Percentiles rank a stretch among this genome's conserved stretches.
phyloP scores from a whole-genome alignment of 2,888 invertebrate genomes.

The Polia nebulosa region DNA sequence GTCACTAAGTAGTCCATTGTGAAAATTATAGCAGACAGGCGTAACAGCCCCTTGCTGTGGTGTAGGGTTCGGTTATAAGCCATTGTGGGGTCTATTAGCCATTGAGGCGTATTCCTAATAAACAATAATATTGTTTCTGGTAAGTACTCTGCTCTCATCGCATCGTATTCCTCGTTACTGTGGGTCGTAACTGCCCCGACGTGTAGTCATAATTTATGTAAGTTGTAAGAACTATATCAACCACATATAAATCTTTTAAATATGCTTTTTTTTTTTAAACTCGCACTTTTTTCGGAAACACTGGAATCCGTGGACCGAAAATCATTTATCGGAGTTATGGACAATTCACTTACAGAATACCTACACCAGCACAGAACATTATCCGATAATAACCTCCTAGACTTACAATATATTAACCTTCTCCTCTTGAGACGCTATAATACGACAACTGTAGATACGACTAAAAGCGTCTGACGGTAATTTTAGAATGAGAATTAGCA shows the following conservation, averaged over 20 bases:
- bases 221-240: no score
- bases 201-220: no score
- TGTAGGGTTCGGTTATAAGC: background rate
- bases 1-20: constrained; percentile 4
- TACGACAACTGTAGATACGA: constrained; percentile 41
- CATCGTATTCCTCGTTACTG: no score
- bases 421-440: constrained; percentile 33
- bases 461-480: constrained; percentile 58
- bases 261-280: no score
- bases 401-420: constrained; percentile 44
- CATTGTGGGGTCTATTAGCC: no score
- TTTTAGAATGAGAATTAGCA: constrained; percentile 65
- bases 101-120: no score
- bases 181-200: no score
- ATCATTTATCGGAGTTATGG: no score
- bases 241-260: no score
- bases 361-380: background rate
- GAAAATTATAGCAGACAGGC: background rate
- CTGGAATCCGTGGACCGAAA: no score
- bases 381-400: constrained; percentile 32
- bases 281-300: no score
- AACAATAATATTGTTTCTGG: background rate
- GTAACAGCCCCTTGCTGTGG: background rate
- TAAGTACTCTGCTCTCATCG: no score
- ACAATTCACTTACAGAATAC: background rate